Conservation (phyloP, 2,113 vertebrate species). For the Athene noctua region DNA sequence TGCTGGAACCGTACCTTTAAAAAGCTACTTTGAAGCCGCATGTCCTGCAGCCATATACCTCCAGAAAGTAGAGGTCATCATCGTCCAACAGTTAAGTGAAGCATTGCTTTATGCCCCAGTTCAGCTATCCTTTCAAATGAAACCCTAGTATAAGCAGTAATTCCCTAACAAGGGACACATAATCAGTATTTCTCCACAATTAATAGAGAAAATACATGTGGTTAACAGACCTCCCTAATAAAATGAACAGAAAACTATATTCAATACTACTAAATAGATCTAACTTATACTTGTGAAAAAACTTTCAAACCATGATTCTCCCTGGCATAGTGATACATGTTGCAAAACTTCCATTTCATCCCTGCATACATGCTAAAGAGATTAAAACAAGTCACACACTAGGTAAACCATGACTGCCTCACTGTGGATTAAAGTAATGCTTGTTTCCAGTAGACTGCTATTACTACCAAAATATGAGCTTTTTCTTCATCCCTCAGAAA, state of each 20-base stretch:
- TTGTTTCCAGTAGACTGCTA: neutral
- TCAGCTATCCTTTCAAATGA: neutral
- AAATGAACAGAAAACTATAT: neutral
- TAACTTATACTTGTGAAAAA: neutral
- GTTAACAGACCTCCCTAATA: neutral
- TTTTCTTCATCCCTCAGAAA: neutral
- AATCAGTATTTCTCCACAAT: neutral
- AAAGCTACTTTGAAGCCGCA: neutral
- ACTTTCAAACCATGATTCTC: neutral
- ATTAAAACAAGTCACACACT: neutral
- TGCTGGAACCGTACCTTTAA: neutral
- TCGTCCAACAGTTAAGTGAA: neutral
- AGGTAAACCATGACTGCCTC: constrained; percentile 44
- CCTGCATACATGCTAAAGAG: neutral
- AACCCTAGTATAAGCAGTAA: neutral
- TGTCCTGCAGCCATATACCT: fast-evolving
- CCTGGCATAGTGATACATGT: neutral
- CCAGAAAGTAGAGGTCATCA: neutral
- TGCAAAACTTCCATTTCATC: neutral
- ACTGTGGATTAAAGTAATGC: constrained; percentile 36
- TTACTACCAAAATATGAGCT: neutral
- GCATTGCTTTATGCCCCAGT: neutral
- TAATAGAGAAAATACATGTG: neutral
- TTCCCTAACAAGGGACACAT: neutral
- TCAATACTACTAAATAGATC: neutral